Evolutionary conservation across 2,797 vertebrate genomes (phyloP).

Genomic region (Argyrosomus regius): DNA sequence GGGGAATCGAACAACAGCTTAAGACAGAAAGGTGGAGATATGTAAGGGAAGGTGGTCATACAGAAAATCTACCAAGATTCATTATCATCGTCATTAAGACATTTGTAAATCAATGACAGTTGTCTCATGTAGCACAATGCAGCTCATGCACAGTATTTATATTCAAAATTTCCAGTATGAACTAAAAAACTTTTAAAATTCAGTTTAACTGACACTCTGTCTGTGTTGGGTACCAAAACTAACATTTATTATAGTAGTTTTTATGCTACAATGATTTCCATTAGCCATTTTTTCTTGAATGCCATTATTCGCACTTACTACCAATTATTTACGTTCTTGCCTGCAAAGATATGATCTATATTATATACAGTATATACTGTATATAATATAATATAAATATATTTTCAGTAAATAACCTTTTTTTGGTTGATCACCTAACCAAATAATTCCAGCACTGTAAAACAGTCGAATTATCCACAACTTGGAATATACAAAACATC

Average conservation of each 20-base stretch:
- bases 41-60: slow-evolving; percentile 40
- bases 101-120: slow-evolving; percentile 10
- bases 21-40: slow-evolving; percentile 52
- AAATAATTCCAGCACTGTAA: slow-evolving; percentile 6
- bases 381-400: too few relatives aligned
- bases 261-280: neutral
- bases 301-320: neutral
- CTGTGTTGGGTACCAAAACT: neutral
- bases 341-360: neutral
- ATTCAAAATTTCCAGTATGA: neutral
- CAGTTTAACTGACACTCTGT: neutral
- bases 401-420: neutral
- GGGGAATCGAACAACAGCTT: slow-evolving; percentile 57
- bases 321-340: neutral
- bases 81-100: slow-evolving; percentile 31
- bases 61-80: slow-evolving; percentile 21
- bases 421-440: neutral
- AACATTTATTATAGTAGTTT: neutral
- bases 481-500: slow-evolving; percentile 8
- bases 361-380: neutral
- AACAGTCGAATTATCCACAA: slow-evolving; percentile 9
- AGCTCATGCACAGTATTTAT: neutral
- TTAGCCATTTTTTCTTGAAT: neutral
- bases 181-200: neutral
- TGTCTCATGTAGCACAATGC: neutral